phyloP scores from a whole-genome alignment of 2,797 vertebrate species.

The Pogonophryne albipinna region DNA sequence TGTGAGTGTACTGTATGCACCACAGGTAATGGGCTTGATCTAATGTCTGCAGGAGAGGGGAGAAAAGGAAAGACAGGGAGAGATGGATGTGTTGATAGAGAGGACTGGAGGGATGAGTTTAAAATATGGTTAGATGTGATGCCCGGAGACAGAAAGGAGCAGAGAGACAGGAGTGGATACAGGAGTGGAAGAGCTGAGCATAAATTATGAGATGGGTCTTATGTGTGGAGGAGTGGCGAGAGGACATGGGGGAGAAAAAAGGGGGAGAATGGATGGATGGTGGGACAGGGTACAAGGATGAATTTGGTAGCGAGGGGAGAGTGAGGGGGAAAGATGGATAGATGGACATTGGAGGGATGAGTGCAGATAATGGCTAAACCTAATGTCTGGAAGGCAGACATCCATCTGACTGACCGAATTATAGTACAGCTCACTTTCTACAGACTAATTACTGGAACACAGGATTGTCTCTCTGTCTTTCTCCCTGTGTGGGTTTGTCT shows the following conservation, averaged over 20 bases:
- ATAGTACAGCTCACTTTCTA: conserved; percentile 74
- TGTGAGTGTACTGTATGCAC: conserved; percentile 53
- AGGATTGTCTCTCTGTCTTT: conserved; percentile 63
- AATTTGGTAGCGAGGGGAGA: conserved; percentile 55
- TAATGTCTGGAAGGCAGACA: conserved; percentile 81
- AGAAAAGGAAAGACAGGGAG: conserved; percentile 41
- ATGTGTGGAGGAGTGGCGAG: conserved; percentile 66
- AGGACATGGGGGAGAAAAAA: conserved; percentile 57
- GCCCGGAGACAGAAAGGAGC: conserved; percentile 64
- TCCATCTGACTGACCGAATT: conserved; percentile 82
- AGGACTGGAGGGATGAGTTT: conserved; percentile 67
- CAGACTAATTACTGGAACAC: conserved; percentile 82
- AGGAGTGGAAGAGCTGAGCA: conserved; percentile 51
- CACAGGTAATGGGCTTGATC: conserved; percentile 67
- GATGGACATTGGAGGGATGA: conserved; percentile 74
- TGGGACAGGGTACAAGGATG: conserved; percentile 62
- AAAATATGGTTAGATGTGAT: conserved; percentile 74
- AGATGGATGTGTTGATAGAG: conserved; percentile 73
- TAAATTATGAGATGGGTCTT: conserved; percentile 74
- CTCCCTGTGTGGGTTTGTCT: conserved; percentile 46
- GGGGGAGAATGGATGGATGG: conserved; percentile 56
- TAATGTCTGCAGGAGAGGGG: conserved; percentile 54
- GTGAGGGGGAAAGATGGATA: conserved; percentile 62
- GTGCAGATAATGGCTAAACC: conserved; percentile 80
- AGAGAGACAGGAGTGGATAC: conserved; percentile 54